Evolutionary conservation across 2,797 vertebrate species (phyloP), one percentile per base, ranked within the genome.

Genomic region (Takifugu ocellatus): DNA sequence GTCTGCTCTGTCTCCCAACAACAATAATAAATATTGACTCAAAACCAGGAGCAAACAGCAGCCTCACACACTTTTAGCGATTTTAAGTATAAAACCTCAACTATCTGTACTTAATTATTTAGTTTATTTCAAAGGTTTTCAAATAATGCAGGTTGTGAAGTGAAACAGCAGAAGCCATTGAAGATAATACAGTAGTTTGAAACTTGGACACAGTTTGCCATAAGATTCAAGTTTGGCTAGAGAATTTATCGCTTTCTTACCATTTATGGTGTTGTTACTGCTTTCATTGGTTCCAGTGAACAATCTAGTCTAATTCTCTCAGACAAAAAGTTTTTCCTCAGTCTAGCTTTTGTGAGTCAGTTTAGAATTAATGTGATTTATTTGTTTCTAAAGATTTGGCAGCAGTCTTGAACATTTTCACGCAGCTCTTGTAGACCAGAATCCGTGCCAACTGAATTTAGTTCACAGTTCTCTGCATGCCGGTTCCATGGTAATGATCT

Each of bases 181-280:
- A 67, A 63, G n/a, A 63, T n/a, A 16, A 57, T 65, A 67, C 27
- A 63, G 52, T 68, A 62, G 64, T 51, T 39, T 17, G 7, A 68
- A 54, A 44, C 39, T 51, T 49, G 31, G 29, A 25, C 21, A 61
- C 51, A 36, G 14, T 56, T 14, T 58, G 53, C 51, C 26, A 54
- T 56, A n/a, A 36, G 43, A 66, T 78, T 75, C 25, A 50, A 26
- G 54, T 61, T 59, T 74, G 56, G 55, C 69, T 57, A 31, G 56
- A 63, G 55, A 54, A 50, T 51, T 75, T 73, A 60, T 82, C 68
- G 47, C 73, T 68, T 61, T 71, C 58, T 73, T 67, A 59, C 76
- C 80, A 74, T 84, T 65, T 77, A 78, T 61, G 77, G 84, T 70
- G 48, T 52, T 36, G 54, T 45, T 78, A 54, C 31, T 49, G 49